These are phyloP conservation scores for Rotaria sp. DNA, from an alignment of 2,888 invertebrate species.

Conservation along the genomic window DNA sequence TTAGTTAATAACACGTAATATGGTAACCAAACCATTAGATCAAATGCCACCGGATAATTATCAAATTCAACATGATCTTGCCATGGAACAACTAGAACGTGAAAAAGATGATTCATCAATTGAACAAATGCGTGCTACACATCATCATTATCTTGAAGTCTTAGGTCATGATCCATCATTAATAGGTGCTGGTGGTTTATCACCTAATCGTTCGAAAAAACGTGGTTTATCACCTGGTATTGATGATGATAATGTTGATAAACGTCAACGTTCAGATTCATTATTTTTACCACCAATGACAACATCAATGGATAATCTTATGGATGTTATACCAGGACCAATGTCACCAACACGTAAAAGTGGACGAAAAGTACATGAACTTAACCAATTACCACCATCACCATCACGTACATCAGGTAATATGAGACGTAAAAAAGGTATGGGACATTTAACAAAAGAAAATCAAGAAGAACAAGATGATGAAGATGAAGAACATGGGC, in stretches of 20 bases:
- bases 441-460: conserved; percentile 20
- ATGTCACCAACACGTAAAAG: background rate
- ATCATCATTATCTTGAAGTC: conserved; percentile 12
- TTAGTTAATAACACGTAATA: background rate
- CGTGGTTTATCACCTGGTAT: background rate
- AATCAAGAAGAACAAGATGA: conserved; percentile 25
- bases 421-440: background rate
- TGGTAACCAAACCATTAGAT: conserved; percentile 4
- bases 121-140: conserved; percentile 9
- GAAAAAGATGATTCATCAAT: background rate
- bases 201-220: background rate
- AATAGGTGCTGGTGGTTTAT: background rate
- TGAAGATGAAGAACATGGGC: conserved; percentile 3
- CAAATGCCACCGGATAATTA: conserved; percentile 15
- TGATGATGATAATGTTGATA: background rate
- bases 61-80: conserved; percentile 23
- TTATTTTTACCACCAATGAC: background rate
- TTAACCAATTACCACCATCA: conserved; percentile 5
- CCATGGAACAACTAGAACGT: conserved; percentile 6
- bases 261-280: background rate
- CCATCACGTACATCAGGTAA: background rate
- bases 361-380: conserved; percentile 12
- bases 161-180: conserved; percentile 12
- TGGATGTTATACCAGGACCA: background rate
- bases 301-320: conserved; percentile 3